Conservation (phyloP, 2,888 invertebrate genomes). For the Criorhina ranunculi region DNA sequence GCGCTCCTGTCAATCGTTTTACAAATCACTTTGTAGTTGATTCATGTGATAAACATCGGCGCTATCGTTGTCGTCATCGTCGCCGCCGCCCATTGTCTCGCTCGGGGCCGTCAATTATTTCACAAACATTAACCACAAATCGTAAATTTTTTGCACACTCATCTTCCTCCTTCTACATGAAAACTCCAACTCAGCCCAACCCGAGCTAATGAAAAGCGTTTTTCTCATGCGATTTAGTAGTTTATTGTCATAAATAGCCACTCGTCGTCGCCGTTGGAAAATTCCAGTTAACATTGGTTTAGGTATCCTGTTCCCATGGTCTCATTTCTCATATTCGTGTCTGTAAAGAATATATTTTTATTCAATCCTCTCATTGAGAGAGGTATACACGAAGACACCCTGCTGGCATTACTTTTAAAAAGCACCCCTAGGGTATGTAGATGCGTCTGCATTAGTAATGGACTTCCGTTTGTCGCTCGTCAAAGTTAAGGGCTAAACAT, state of each 20-base stretch:
- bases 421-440: neutral
- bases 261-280: constrained; percentile 29
- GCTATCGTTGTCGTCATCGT: neutral
- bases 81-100: constrained; percentile 55
- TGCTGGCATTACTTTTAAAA: constrained; percentile 9
- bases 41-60: constrained; percentile 56
- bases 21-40: constrained; percentile 68
- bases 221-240: constrained; percentile 53
- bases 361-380: constrained; percentile 16
- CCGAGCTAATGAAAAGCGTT: constrained; percentile 28
- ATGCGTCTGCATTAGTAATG: constrained; percentile 49
- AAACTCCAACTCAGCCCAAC: neutral
- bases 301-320: constrained; percentile 9
- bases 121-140: constrained; percentile 59
- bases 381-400: neutral
- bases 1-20: constrained; percentile 65
- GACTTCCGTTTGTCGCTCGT: constrained; percentile 48
- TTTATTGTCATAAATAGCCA: constrained; percentile 45
- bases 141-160: constrained; percentile 50
- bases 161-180: neutral
- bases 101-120: constrained; percentile 43
- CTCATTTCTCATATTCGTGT: constrained; percentile 17
- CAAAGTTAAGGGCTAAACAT: constrained; percentile 42
- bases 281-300: constrained; percentile 20
- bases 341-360: neutral